Evolutionary conservation across 2,888 invertebrate species (phyloP).

Genomic region (Panopea generosa): DNA sequence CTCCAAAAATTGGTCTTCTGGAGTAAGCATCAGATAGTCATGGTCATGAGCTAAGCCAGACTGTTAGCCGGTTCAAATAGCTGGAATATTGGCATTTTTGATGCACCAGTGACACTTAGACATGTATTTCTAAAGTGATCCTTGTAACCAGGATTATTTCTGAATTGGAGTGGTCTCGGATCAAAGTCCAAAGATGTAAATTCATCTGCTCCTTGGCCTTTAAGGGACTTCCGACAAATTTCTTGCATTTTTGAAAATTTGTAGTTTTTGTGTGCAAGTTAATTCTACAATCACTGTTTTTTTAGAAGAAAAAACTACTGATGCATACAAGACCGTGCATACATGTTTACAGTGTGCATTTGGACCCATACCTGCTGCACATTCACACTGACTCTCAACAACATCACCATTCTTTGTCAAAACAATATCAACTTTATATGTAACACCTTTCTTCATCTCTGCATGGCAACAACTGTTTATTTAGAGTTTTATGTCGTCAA

Average conservation of each 20-base stretch:
- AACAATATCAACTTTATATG: slow-evolving; percentile 48
- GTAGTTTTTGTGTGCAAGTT: slow-evolving; percentile 56
- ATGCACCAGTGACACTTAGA: slow-evolving; percentile 8
- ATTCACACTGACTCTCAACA: slow-evolving; percentile 64
- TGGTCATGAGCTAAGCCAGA: slow-evolving; percentile 50
- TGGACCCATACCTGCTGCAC: slow-evolving; percentile 68
- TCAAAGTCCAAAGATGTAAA: slow-evolving; percentile 41
- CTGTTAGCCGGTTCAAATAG: slow-evolving; percentile 51
- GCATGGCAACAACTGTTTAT: slow-evolving; percentile 29
- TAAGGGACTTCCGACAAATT: slow-evolving; percentile 33
- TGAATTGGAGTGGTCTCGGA: no score
- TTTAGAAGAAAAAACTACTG: background rate
- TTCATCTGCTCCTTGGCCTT: slow-evolving; percentile 41
- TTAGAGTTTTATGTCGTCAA: background rate
- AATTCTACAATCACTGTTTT: slow-evolving; percentile 30
- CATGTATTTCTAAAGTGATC: slow-evolving; percentile 50
- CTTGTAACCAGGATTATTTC: slow-evolving; percentile 23
- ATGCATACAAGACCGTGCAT: slow-evolving; percentile 43
- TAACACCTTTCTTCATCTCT: slow-evolving; percentile 42
- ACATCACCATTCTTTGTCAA: slow-evolving; percentile 36
- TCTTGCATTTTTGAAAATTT: slow-evolving; percentile 52
- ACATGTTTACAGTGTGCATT: slow-evolving; percentile 67
- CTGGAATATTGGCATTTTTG: slow-evolving; percentile 56
- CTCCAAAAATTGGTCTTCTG: slow-evolving; percentile 49
- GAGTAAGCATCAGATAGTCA: slow-evolving; percentile 25